phyloP scores from a whole-genome alignment of 2,888 invertebrate species.

The Orthosia cruda region DNA sequence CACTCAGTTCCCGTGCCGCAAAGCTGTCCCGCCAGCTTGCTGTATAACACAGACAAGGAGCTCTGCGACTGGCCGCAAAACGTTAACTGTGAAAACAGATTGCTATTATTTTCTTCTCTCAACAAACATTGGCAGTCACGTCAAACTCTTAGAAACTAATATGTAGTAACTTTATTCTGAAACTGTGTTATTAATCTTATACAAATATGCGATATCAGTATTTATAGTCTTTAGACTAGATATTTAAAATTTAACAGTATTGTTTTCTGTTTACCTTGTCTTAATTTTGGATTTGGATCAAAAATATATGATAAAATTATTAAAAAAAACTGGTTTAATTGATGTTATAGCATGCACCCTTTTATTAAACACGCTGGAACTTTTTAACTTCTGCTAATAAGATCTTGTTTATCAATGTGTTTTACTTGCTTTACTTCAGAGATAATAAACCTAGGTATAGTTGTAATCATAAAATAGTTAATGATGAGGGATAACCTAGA shows the following conservation, averaged over 20 bases:
- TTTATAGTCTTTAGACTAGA: conserved; percentile 48
- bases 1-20: conserved; percentile 65
- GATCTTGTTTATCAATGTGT: too few relatives aligned
- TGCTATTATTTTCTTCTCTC: conserved; percentile 43
- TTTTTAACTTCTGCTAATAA: too few relatives aligned
- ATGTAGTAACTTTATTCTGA: conserved; percentile 29
- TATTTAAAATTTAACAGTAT: conserved; percentile 47
- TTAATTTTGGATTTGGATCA: conserved; percentile 44
- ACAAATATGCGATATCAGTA: conserved; percentile 33
- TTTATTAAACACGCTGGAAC: background rate
- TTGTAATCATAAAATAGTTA: too few relatives aligned
- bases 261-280: conserved; percentile 42
- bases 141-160: conserved; percentile 51
- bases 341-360: too few relatives aligned
- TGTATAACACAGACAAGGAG: conserved; percentile 67
- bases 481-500: too few relatives aligned
- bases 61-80: conserved; percentile 69
- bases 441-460: too few relatives aligned
- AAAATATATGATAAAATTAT: conserved; percentile 43
- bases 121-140: conserved; percentile 64
- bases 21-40: conserved; percentile 56
- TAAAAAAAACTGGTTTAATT: conserved; percentile 30
- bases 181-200: conserved; percentile 32
- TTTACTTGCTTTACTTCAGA: too few relatives aligned
- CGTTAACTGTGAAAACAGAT: conserved; percentile 64